These are phyloP conservation scores for Trachymyrmex septentrionalis DNA, from an alignment of 1,140 invertebrate genomes.

Conservation along the genomic window DNA sequence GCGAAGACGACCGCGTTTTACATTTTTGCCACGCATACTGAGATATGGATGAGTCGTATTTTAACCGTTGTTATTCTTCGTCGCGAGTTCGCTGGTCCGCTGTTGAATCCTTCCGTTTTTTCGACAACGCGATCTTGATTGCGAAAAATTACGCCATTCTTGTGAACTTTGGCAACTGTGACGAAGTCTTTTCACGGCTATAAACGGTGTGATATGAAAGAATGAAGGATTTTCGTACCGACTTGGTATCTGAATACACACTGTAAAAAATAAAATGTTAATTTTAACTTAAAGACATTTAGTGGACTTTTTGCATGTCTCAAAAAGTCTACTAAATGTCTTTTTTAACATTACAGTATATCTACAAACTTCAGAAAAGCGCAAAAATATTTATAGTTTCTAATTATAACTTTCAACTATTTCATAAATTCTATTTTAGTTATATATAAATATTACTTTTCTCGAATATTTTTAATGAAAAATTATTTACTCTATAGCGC, in stretches of 20 bases:
- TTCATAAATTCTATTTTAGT: conserved; percentile 24
- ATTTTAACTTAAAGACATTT: too few relatives aligned
- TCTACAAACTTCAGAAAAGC: neutral
- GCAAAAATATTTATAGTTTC: conserved; percentile 17
- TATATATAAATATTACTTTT: neutral
- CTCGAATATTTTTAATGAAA: neutral
- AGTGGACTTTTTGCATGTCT: too few relatives aligned
- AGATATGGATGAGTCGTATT: conserved; percentile 9
- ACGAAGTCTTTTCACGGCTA: neutral
- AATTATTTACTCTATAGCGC: neutral
- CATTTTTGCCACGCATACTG: conserved; percentile 7
- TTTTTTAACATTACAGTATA: conserved; percentile 15
- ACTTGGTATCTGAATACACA: neutral
- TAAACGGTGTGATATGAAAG: neutral
- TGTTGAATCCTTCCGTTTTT: conserved; percentile 28
- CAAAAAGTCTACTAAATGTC: too few relatives aligned
- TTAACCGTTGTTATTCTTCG: neutral
- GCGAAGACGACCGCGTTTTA: conserved; percentile 29
- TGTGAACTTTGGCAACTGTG: conserved; percentile 29
- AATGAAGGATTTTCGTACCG: neutral
- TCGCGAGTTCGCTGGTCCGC: neutral
- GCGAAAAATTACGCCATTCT: conserved; percentile 51
- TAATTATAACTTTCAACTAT: conserved; percentile 18
- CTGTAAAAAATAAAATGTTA: too few relatives aligned
- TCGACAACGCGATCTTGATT: conserved; percentile 36